Conservation (phyloP, 2,113 vertebrate genomes). For the Oryzias woworae region DNA sequence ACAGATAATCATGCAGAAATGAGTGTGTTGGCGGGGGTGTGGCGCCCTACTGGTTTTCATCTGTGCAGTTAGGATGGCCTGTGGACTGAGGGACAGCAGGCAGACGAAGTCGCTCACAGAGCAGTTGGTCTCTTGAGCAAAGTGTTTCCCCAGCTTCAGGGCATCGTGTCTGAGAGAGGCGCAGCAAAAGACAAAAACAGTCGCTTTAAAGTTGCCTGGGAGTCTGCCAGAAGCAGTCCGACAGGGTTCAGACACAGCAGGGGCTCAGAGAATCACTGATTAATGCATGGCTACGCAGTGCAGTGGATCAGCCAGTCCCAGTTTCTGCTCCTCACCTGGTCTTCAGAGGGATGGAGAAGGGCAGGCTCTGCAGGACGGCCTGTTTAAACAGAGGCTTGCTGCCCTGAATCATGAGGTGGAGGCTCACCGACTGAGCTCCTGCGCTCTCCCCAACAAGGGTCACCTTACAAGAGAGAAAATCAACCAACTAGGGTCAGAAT, state of each 20-base stretch:
- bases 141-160: constrained; percentile 73
- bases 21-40: constrained; percentile 26
- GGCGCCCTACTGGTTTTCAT: constrained; percentile 73
- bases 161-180: constrained; percentile 68
- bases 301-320: not conserved
- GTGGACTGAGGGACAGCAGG: constrained; percentile 72
- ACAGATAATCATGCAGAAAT: constrained; percentile 17
- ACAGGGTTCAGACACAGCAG: not conserved
- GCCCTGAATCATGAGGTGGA: constrained; percentile 78
- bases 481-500: no score
- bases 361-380: constrained; percentile 75
- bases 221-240: not conserved
- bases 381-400: constrained; percentile 73
- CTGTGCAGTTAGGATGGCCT: constrained; percentile 73
- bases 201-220: not conserved
- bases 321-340: constrained; percentile 57
- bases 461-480: constrained; percentile 56
- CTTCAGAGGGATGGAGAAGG: constrained; percentile 79
- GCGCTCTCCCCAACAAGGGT: constrained; percentile 80
- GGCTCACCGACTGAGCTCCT: constrained; percentile 76
- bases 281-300: not conserved
- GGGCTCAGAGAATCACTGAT: not conserved
- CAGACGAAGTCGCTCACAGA: constrained; percentile 70
- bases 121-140: constrained; percentile 76
- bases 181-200: not conserved